Percentiles rank a stretch among this genome's conserved stretches.
These are phyloP conservation scores for Philopedon plagiatum DNA, from an alignment of 2,888 invertebrate species.

Conservation along the genomic window DNA sequence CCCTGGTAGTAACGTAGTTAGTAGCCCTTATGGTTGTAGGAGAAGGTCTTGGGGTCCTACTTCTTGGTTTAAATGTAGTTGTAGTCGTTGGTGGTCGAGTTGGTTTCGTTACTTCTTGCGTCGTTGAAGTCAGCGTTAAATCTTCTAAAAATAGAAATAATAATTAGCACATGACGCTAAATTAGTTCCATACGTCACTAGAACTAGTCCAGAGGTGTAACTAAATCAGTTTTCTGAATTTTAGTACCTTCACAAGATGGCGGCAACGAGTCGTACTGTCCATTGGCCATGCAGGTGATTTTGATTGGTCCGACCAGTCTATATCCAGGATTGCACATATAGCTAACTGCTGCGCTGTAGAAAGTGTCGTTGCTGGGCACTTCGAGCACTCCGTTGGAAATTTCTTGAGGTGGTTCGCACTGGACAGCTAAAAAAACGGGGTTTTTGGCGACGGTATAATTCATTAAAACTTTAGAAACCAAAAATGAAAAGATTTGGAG, in stretches of 20 bases:
- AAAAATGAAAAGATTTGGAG: too few relatives aligned
- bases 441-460: too few relatives aligned
- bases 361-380: constrained; percentile 74
- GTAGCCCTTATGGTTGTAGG: constrained; percentile 66
- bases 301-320: constrained; percentile 77
- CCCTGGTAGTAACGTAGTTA: constrained; percentile 64
- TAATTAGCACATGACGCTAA: background rate
- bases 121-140: constrained; percentile 19
- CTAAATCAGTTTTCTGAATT: too few relatives aligned
- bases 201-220: too few relatives aligned
- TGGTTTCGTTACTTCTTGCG: constrained; percentile 41
- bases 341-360: constrained; percentile 83
- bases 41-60: constrained; percentile 65
- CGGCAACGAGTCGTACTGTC: constrained; percentile 83
- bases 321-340: constrained; percentile 81
- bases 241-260: constrained; percentile 84
- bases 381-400: constrained; percentile 75
- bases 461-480: too few relatives aligned
- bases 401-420: constrained; percentile 79
- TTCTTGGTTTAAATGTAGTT: constrained; percentile 62
- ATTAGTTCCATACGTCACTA: too few relatives aligned
- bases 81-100: constrained; percentile 43
- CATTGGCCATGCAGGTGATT: constrained; percentile 81
- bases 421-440: constrained; percentile 73
- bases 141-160: background rate